Conservation (phyloP, 2,888 invertebrate species). For the Phengaris alcon region DNA sequence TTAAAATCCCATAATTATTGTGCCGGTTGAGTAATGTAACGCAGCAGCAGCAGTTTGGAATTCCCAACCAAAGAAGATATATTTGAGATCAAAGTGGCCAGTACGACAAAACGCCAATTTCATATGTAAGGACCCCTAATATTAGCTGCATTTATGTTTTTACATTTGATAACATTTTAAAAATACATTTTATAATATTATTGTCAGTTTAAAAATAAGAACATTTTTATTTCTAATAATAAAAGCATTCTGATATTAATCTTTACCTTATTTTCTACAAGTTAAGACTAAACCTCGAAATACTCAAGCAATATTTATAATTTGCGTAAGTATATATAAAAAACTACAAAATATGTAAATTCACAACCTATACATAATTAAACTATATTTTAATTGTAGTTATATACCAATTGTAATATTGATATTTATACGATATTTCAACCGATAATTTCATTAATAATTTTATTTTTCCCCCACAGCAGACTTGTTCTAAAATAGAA, state of each 20-base stretch:
- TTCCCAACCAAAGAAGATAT: no score
- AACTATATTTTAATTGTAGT: slow-evolving; percentile 52
- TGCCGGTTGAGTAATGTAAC: no score
- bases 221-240: not conserved
- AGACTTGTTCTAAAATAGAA: no score
- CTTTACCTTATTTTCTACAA: slow-evolving; percentile 8
- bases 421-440: slow-evolving; percentile 30
- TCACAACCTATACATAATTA: slow-evolving; percentile 76
- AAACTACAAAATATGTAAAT: slow-evolving; percentile 79
- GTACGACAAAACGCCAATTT: no score
- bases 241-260: slow-evolving; percentile 2
- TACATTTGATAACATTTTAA: not conserved
- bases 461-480: no score
- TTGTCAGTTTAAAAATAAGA: not conserved
- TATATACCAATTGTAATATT: slow-evolving; percentile 42
- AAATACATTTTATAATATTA: not conserved
- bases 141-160: not conserved
- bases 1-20: no score
- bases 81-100: no score
- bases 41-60: no score
- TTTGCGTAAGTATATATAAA: slow-evolving; percentile 62
- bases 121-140: no score
- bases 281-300: slow-evolving; percentile 10
- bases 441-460: no score
- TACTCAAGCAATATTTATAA: slow-evolving; percentile 35